phyloP scores from a whole-genome alignment of 1,140 invertebrate genomes.

The Centruroides vittatus region DNA sequence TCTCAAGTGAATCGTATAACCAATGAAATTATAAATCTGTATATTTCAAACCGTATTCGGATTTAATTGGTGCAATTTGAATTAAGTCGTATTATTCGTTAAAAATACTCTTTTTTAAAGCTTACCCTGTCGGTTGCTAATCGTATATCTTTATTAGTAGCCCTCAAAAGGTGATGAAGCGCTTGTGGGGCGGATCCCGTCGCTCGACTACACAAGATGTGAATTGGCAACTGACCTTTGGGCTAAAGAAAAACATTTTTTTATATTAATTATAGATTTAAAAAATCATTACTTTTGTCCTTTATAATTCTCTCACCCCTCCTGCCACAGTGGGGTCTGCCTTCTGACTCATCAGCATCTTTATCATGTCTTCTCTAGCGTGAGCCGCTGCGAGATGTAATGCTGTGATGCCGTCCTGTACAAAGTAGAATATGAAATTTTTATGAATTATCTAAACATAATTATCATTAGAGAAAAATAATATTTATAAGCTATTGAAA shows the following conservation, averaged over 20 bases:
- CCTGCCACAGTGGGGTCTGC: conserved; percentile 81
- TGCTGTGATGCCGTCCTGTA: conserved; percentile 83
- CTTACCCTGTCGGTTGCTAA: conserved; percentile 58
- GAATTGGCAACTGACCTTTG: conserved; percentile 66
- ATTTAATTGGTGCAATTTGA: no score
- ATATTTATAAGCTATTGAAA: no score
- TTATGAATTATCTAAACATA: no score
- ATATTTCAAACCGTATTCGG: no score
- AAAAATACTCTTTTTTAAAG: no score
- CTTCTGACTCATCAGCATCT: conserved; percentile 68
- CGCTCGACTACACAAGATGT: conserved; percentile 73
- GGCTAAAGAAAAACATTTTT: conserved; percentile 22
- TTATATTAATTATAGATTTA: no score
- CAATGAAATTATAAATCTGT: no score
- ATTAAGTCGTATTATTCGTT: no score
- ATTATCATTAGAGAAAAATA: no score
- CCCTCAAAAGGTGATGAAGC: conserved; percentile 61
- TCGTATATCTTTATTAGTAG: conserved; percentile 72
- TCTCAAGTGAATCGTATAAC: no score
- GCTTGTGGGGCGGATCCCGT: conserved; percentile 75
- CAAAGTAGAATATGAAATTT: conserved; percentile 14
- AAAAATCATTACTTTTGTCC: no score
- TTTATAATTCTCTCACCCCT: conserved; percentile 49
- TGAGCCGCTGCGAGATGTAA: conserved; percentile 87
- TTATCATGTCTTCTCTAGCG: conserved; percentile 85